Percentiles rank a stretch among this genome's conserved stretches.
Evolutionary conservation across 2,797 vertebrate species (phyloP).

Genomic region (Limosa lapponica): DNA sequence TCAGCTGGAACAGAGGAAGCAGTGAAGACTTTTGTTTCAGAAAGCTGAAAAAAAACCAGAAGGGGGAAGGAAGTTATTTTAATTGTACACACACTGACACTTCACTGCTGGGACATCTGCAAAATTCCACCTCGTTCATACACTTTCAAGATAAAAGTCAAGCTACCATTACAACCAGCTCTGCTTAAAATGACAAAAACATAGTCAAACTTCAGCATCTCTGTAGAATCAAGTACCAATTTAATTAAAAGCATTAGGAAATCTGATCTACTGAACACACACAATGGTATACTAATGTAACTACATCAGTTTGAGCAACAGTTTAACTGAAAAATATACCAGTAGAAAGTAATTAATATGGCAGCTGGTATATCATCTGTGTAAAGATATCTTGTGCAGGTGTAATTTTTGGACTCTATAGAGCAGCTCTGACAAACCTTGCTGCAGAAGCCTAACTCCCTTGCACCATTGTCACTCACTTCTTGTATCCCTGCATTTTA

Average conservation of each 20-base stretch:
- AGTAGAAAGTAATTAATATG: neutral
- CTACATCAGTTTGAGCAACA: neutral
- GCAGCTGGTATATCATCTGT: neutral
- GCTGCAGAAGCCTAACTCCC: neutral
- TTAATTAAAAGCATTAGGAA: neutral
- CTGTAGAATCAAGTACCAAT: neutral
- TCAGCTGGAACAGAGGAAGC: conserved; percentile 89
- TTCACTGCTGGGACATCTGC: neutral
- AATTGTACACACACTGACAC: neutral
- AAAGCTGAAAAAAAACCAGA: conserved; percentile 70
- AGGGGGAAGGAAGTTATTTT: neutral
- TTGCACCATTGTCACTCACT: neutral
- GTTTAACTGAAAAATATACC: neutral
- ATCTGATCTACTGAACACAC: neutral
- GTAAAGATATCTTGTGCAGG: neutral
- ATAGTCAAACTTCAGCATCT: neutral
- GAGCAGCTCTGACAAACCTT: neutral
- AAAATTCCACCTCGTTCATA: neutral
- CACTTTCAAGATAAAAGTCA: neutral
- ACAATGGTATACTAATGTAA: neutral
- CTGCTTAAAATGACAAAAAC: neutral
- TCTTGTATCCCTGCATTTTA: neutral
- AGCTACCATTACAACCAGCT: neutral
- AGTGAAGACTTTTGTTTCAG: conserved; percentile 89
- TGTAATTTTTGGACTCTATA: neutral